Percentiles rank a stretch among this genome's conserved stretches.
Conservation (phyloP, 2,888 invertebrate genomes). For the Pimpla rufipes region DNA sequence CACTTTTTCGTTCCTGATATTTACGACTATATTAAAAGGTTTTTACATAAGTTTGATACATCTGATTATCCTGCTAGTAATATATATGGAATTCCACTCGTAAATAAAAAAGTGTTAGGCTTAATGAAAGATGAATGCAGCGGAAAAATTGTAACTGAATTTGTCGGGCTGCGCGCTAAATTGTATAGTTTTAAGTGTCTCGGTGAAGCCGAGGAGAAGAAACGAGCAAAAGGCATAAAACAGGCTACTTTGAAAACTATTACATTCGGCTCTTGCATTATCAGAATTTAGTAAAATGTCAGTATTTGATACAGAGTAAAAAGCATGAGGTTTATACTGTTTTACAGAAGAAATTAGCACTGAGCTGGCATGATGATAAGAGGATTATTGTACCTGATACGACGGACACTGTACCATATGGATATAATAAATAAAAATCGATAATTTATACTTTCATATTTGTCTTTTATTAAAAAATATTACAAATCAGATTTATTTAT, state of each 20-base stretch:
- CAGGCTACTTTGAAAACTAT: constrained; percentile 48
- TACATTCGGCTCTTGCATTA: constrained; percentile 47
- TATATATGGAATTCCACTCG: constrained; percentile 71
- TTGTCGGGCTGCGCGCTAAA: constrained; percentile 70
- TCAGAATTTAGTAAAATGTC: constrained; percentile 47
- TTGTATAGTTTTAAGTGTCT: constrained; percentile 68
- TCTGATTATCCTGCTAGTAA: constrained; percentile 71
- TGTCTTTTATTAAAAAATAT: neutral
- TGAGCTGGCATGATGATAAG: constrained; percentile 58
- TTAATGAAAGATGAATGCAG: constrained; percentile 77
- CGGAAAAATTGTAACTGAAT: constrained; percentile 56
- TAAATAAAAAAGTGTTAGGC: constrained; percentile 76
- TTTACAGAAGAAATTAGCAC: constrained; percentile 36
- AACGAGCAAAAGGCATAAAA: constrained; percentile 56
- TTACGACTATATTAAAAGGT: constrained; percentile 74
- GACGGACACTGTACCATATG: constrained; percentile 45
- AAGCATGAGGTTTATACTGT: constrained; percentile 55
- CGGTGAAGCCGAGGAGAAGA: constrained; percentile 32
- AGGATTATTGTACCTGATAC: constrained; percentile 11
- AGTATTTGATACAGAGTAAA: constrained; percentile 57
- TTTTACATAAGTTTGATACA: constrained; percentile 78
- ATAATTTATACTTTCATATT: neutral
- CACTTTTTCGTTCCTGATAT: constrained; percentile 79
- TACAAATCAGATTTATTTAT: constrained; percentile 44
- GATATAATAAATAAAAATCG: neutral